Evolutionary conservation across 2,113 vertebrate species (phyloP).

Genomic region (Burhinus bistriatus): DNA sequence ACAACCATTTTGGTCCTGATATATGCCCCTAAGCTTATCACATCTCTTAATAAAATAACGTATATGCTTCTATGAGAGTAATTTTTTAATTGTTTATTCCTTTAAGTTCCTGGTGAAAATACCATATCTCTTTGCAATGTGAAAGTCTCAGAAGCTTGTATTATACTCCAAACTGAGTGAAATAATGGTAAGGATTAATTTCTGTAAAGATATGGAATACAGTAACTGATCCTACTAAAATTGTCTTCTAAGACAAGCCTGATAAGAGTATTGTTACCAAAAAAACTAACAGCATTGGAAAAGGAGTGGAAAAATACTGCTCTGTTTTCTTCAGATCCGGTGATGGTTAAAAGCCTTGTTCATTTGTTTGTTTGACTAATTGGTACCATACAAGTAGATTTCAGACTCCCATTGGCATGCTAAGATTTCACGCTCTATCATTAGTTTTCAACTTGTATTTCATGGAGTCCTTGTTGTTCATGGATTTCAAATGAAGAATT

Average conservation of each 20-base stretch:
- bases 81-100: conserved; percentile 72
- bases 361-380: neutral
- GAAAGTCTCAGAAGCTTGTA: conserved; percentile 49
- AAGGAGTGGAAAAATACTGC: neutral
- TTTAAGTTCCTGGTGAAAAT: conserved; percentile 62
- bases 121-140: conserved; percentile 21
- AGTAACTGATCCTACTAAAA: neutral
- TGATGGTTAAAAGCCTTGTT: neutral
- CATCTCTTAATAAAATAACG: conserved; percentile 75
- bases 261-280: neutral
- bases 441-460: neutral
- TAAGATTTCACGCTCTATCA: neutral
- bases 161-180: conserved; percentile 37
- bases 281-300: neutral
- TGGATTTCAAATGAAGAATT: neutral
- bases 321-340: neutral
- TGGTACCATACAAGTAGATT: neutral
- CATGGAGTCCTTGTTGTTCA: neutral
- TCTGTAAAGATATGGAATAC: neutral
- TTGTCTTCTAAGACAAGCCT: neutral
- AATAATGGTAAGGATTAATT: conserved; percentile 23
- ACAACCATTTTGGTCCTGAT: conserved; percentile 76
- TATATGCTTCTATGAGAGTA: conserved; percentile 51
- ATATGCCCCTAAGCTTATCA: conserved; percentile 72
- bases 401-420: neutral